Evolutionary conservation across 2,113 vertebrate genomes (phyloP), one percentile per base, ranked within the genome.

Genomic region (Mustelus asterias): DNA sequence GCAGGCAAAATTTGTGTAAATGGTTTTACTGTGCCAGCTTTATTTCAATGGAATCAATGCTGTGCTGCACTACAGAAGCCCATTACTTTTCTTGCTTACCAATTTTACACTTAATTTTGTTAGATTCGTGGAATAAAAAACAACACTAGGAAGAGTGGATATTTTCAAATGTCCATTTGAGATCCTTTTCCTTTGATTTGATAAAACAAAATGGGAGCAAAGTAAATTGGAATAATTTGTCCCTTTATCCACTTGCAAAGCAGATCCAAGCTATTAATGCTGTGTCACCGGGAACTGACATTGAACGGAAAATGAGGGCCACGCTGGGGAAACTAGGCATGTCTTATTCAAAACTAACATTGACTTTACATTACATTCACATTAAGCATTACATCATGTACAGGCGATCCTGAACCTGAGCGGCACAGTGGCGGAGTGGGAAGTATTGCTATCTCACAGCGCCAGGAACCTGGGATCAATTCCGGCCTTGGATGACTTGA

Each of bases 301-400:
- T 54, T 76, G 44, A 95, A 54, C 13, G 3, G 69, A 76, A 95
- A 76, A 41, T 48, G 18, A 95, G 93, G 48, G 20, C 37, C 41
- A 72, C 14, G 41, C 41, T 72, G 70, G 65, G 72, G 44, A 95
- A 26, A 95, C 94, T 67, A 76, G 54, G 69, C 9, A 48, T 26
- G 72, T 41, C 60, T 67, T 41, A 76, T 76, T 72, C 6, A 26
- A 95, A 95, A 76, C 54, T 72, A 95, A 95, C 69, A 76, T 95
- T 72, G 69, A 76, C 29, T 95, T 63, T 63, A 13, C 60, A 13
- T 63, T 63, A 63, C 60, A 63, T 0, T 63, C 13, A 63, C 60
- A 63, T 63, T 63, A 63, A 63, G 67, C 89, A 93, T 67, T 65
- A 37, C 33, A 10, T 18, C 29, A 67, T 95, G 20, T 48, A 54